Evolutionary conservation across 2,888 invertebrate genomes (phyloP).

Genomic region (Diplolepis rosae): DNA sequence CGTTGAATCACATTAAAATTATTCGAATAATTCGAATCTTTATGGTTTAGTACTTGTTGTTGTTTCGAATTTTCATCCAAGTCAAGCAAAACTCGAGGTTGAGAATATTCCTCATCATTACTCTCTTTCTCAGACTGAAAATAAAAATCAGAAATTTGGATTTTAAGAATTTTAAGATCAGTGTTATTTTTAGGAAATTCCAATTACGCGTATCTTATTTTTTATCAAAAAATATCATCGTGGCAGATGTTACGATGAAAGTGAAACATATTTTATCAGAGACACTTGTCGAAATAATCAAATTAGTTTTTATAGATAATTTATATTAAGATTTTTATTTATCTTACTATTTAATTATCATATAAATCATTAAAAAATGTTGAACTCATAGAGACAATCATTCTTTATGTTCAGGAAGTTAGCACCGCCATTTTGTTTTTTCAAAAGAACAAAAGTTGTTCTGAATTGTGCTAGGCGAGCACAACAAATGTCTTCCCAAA

Average conservation of each 20-base stretch:
- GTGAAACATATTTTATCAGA: not conserved
- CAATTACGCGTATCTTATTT: not conserved
- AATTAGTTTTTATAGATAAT: not conserved
- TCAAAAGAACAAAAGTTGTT: too few relatives aligned
- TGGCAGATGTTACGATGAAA: not conserved
- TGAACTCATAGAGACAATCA: too few relatives aligned
- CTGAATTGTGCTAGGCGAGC: too few relatives aligned
- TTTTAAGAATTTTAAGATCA: not conserved
- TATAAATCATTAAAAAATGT: too few relatives aligned
- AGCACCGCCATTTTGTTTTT: too few relatives aligned
- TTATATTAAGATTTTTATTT: not conserved
- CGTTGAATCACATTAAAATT: slow-evolving; percentile 39
- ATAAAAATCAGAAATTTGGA: not conserved
- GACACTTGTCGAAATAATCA: not conserved
- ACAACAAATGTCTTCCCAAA: too few relatives aligned
- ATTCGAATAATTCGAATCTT: slow-evolving; percentile 36
- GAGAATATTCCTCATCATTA: slow-evolving; percentile 61
- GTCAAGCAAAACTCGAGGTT: slow-evolving; percentile 68
- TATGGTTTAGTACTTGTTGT: slow-evolving; percentile 51
- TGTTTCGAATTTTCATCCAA: slow-evolving; percentile 69
- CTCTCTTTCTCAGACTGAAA: slow-evolving; percentile 66
- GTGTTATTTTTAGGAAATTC: not conserved
- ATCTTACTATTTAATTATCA: not conserved
- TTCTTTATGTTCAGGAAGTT: too few relatives aligned
- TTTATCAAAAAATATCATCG: not conserved